phyloP scores from a whole-genome alignment of 1,140 invertebrate genomes.

The Leptopilina boulardi region DNA sequence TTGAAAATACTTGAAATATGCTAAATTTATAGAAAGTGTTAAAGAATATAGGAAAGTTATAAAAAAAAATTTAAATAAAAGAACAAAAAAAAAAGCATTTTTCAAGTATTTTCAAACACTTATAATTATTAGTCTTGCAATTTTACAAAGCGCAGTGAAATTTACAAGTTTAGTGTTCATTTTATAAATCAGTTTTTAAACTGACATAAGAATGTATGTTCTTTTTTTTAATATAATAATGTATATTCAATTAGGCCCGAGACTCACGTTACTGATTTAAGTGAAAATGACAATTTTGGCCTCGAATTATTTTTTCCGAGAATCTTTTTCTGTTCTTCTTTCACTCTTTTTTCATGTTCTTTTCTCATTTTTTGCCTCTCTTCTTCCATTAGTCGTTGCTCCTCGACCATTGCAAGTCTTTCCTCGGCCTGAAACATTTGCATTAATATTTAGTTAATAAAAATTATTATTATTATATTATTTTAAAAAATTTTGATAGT shows the following conservation, averaged over 20 bases:
- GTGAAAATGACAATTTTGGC: slow-evolving; percentile 94
- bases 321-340: slow-evolving; percentile 97
- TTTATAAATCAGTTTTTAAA: slow-evolving; percentile 38
- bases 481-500: background rate
- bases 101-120: background rate
- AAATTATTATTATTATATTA: slow-evolving; percentile 37
- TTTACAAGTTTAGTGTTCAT: slow-evolving; percentile 3
- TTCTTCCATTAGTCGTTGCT: slow-evolving; percentile 96
- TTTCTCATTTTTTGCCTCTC: slow-evolving; percentile 94
- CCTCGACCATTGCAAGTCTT: slow-evolving; percentile 96
- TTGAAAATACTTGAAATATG: slow-evolving; percentile 8
- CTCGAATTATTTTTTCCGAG: slow-evolving; percentile 97
- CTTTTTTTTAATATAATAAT: slow-evolving; percentile 70
- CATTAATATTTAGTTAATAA: slow-evolving; percentile 20
- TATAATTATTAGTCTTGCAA: background rate
- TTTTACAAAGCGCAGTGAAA: slow-evolving; percentile 2
- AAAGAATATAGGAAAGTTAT: background rate
- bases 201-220: slow-evolving; percentile 61
- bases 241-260: slow-evolving; percentile 66
- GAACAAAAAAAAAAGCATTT: too few relatives aligned
- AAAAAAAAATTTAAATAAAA: background rate
- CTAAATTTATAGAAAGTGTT: background rate
- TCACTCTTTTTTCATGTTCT: slow-evolving; percentile 92
- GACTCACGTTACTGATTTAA: slow-evolving; percentile 87
- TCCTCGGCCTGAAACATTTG: slow-evolving; percentile 89